Base-by-base conservation (phyloP, 2,113 vertebrate genomes). In the Myotis davidii region DNA sequence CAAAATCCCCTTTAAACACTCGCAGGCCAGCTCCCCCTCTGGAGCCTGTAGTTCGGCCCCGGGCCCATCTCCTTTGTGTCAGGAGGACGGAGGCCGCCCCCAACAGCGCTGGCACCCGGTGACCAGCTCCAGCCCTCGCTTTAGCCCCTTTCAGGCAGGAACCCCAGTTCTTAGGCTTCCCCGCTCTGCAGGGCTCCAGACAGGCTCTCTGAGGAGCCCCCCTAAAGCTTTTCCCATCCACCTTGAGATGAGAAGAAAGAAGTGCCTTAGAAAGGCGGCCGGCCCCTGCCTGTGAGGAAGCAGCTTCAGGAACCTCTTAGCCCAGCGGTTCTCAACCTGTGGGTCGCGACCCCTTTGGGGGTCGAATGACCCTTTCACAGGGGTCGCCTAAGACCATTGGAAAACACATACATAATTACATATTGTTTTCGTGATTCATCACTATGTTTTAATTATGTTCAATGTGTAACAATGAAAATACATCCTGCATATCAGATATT, bases 31-130 rank as follows among this genome's bases (percentile, higher is more conserved):
- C 10, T 54, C 21, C n/a, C 50, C 5, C 7, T 48, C 18, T 1
- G 1, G 39, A 21, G 20, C 2, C 42, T 11, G 37, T 2, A 0
- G 32, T 2, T n/a, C 32, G 69, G 56, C 6, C 27, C 29, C n/a
- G 29, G 67, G 9, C 86, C 52, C 16, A 16, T 9, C 2, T 27
- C 6, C 5, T 87, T 70, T 14, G 5, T 27, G 6, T 52, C 23
- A 14, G 34, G 20, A 83, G 34, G 52, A 81, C 25, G 52, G 6
- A 90, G 21, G 21, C n/a, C 59, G 3, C 9, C 52, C 67, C 52
- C n/a, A 59, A 21, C 39, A 84, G 65, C 20, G 8, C 13, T 34
- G 52, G 20, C 21, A 72, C 9, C 32, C 23, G 37, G n/a, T 1
- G 7, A 25, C 45, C 48, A 64, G 32, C 3, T 12, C 50, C 10